Percentiles rank a stretch among this genome's conserved stretches.
Evolutionary conservation across 2,888 invertebrate species (phyloP).

Genomic region (Agelastica alni): DNA sequence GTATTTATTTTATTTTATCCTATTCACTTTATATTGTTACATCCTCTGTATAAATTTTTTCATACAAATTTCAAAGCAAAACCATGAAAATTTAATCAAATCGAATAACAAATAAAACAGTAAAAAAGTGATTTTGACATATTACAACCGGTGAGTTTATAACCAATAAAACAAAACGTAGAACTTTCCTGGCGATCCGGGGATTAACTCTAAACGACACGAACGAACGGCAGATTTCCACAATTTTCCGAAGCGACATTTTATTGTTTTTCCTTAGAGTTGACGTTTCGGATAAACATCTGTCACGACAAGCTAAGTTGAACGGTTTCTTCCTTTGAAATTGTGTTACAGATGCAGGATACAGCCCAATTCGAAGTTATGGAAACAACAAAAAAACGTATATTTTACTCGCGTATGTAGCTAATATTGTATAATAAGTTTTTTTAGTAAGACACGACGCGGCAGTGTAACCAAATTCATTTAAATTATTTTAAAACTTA

Average conservation of each 20-base stretch:
- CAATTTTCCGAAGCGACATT: slow-evolving; percentile 21
- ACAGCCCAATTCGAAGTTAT: slow-evolving; percentile 19
- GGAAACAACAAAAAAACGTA: neutral
- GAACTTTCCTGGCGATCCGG: slow-evolving; percentile 8
- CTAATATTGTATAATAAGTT: too few relatives aligned
- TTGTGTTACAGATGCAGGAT: slow-evolving; percentile 41
- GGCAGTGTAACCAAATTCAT: too few relatives aligned
- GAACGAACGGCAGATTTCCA: slow-evolving; percentile 28
- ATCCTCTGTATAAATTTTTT: too few relatives aligned
- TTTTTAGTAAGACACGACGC: too few relatives aligned
- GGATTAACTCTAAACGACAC: slow-evolving; percentile 20
- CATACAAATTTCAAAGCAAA: neutral
- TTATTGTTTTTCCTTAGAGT: slow-evolving; percentile 39
- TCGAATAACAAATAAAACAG: slow-evolving; percentile 3
- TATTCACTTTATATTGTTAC: too few relatives aligned
- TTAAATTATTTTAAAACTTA: too few relatives aligned
- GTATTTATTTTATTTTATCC: too few relatives aligned
- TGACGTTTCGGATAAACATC: slow-evolving; percentile 41
- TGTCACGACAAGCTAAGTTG: slow-evolving; percentile 37
- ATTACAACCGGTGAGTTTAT: slow-evolving; percentile 9
- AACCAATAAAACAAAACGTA: slow-evolving; percentile 16
- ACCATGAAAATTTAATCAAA: neutral
- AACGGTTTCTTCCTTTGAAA: slow-evolving; percentile 38
- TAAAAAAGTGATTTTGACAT: slow-evolving; percentile 10
- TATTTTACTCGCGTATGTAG: too few relatives aligned